Evolutionary conservation across 2,113 vertebrate genomes (phyloP).

Genomic region (Apeltes quadracus): DNA sequence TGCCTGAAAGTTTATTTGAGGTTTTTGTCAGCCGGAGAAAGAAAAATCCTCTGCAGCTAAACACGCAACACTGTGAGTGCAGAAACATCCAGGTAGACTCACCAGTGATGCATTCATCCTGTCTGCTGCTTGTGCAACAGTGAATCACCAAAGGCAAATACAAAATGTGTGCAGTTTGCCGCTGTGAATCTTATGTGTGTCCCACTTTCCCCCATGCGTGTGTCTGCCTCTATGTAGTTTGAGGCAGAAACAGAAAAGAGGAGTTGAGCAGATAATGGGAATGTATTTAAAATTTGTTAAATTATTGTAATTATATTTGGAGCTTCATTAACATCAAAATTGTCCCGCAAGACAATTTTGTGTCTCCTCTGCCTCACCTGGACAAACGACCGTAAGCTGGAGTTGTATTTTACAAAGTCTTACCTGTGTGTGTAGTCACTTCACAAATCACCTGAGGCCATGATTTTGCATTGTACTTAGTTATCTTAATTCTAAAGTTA

Average conservation of each 20-base stretch:
- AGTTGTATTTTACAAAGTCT: neutral
- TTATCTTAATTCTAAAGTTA: neutral
- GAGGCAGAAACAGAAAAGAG: neutral
- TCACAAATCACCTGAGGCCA: neutral
- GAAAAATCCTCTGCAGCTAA: conserved; percentile 10
- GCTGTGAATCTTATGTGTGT: conserved; percentile 15
- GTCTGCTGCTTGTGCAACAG: conserved; percentile 38
- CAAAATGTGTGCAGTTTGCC: conserved; percentile 47
- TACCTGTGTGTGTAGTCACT: neutral
- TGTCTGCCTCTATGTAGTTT: neutral
- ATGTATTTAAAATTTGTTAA: neutral
- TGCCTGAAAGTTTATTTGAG: conserved; percentile 30
- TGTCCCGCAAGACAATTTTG: neutral
- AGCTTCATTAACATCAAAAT: neutral
- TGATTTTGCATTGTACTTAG: neutral
- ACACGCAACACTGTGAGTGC: conserved; percentile 8
- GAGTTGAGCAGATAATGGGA: neutral
- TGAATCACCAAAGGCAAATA: conserved; percentile 39
- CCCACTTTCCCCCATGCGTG: neutral
- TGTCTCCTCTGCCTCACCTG: neutral
- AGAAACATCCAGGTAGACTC: conserved; percentile 38
- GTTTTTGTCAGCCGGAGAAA: conserved; percentile 32
- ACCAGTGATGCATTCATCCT: conserved; percentile 38
- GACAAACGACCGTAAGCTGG: no score
- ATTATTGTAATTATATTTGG: neutral